Evolutionary conservation across 2,797 vertebrate species (phyloP), one percentile per base, ranked within the genome.

Genomic region (Balearica regulorum): DNA sequence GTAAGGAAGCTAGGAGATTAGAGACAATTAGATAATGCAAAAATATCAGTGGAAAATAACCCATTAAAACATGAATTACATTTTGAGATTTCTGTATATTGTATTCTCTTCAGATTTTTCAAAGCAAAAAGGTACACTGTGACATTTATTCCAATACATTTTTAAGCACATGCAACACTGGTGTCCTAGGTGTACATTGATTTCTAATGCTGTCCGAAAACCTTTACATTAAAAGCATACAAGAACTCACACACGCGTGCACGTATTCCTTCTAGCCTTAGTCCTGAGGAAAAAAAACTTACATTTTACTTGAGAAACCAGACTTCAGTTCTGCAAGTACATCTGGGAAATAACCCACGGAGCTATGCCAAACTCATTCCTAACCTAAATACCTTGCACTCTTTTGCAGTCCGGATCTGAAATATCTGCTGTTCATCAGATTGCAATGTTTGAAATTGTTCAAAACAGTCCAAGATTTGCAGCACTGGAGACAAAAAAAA

Each of bases 91-190:
- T 93, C 91, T 60, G 66, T 94, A 78, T 91, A 93, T 90, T 96
- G 91, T 93, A 91, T 96, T 96, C 68, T 89, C 83, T 90, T 82
- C 90, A 92, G 87, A 41, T 73, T 90, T 89, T 85, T 55, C 79
- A 90, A 80, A 92, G 93, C 82, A 86, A 93, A 89, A 66, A 77
- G 73, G 79, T 91, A 91, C 89, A 89, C n/a, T 21, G 75, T 48
- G 64, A 94, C 88, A 75, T 80, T 57, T 44, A 89, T 92, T 93
- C 51, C 93, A 69, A 35, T 88, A 93, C 93, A 93, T 66, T 68
- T 84, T 54, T 18, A 87, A 97, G 90, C 92, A 95, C 93, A 89
- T 93, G 93, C 92, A 94, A 89, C 81, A 92, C 68, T 51, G 37
- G 60, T 87, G 81, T 92, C 90, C 75, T 92, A 68, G 35, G 60